Conservation (phyloP, 2,113 vertebrate species). For the Aegithalos caudatus region DNA sequence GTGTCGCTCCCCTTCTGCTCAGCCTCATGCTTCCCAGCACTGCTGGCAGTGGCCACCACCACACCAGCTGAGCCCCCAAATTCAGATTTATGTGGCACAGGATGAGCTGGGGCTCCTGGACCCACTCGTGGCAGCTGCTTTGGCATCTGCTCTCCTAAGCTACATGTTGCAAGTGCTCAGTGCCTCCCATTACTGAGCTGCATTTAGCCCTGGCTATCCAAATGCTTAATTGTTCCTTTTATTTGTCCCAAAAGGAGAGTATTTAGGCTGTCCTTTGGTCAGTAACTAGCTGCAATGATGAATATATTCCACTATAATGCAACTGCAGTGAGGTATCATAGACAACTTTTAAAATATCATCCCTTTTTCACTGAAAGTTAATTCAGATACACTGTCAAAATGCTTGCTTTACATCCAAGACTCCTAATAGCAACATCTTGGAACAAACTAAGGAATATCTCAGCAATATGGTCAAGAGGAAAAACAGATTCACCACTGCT, state of each 20-base stretch:
- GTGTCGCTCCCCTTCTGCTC: background rate
- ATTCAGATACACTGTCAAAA: background rate
- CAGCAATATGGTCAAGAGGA: background rate
- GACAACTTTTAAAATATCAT: background rate
- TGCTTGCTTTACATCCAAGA: background rate
- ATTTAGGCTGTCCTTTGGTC: background rate
- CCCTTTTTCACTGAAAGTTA: background rate
- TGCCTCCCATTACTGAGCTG: background rate
- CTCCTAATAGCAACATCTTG: background rate
- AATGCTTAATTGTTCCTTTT: background rate
- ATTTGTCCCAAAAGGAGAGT: background rate
- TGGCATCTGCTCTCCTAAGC: background rate
- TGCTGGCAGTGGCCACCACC: background rate
- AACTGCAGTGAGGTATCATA: background rate
- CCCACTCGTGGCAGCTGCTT: background rate
- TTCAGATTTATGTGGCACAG: background rate
- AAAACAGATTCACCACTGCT: background rate
- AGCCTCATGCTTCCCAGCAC: background rate
- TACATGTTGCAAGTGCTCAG: background rate
- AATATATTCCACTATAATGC: background rate
- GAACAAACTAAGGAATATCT: background rate
- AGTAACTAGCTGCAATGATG: background rate
- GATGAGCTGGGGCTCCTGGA: background rate
- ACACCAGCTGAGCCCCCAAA: background rate
- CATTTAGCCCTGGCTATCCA: background rate